These are phyloP conservation scores for Tamias sibiricus DNA, from an alignment of 2,113 vertebrate species.

Conservation along the genomic window DNA sequence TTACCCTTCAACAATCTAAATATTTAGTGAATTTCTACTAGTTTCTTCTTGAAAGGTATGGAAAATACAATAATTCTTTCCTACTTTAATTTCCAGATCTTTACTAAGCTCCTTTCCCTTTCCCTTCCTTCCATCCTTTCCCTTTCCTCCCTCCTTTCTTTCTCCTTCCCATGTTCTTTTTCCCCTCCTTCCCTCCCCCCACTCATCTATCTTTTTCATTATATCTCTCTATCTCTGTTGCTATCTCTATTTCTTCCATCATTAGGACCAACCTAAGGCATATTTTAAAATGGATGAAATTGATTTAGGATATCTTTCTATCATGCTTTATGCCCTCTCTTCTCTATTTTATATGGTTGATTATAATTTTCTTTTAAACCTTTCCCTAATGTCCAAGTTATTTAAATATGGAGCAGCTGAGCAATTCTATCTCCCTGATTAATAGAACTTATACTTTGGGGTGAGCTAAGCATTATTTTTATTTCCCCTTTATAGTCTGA, in stretches of 20 bases:
- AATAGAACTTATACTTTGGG: no score
- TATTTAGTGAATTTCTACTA: neutral
- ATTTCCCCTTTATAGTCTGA: no score
- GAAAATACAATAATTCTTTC: neutral
- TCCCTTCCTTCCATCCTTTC: neutral
- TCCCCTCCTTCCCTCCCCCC: no score
- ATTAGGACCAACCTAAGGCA: neutral
- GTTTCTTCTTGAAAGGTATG: neutral
- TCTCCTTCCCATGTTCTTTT: neutral
- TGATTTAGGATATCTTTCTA: neutral
- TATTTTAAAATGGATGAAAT: neutral
- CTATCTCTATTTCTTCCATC: neutral
- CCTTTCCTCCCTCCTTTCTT: neutral
- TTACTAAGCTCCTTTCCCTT: neutral
- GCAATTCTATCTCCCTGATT: no score
- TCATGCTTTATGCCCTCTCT: neutral
- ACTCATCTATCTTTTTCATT: no score
- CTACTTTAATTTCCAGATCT: neutral
- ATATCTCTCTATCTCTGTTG: no score
- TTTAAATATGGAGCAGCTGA: no score
- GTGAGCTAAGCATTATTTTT: no score
- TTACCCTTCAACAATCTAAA: neutral
- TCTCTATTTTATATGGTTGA: neutral
- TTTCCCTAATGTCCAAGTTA: neutral
- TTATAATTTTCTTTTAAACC: neutral